These are phyloP conservation scores for Nothobranchius kuhntae DNA, from an alignment of 2,113 vertebrate genomes.

Conservation along the genomic window DNA sequence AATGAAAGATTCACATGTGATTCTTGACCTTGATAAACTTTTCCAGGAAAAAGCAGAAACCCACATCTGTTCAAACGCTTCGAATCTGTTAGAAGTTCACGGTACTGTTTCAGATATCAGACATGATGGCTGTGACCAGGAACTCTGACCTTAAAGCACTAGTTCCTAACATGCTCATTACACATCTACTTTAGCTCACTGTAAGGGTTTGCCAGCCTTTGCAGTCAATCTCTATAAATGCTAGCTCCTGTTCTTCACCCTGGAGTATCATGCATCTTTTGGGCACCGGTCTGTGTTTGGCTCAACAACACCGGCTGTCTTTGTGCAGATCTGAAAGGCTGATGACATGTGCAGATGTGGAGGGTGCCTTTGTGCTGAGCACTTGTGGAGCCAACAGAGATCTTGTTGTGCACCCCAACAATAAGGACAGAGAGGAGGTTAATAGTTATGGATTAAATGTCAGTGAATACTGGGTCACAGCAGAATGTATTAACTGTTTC, in stretches of 20 bases:
- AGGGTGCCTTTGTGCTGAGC: slow-evolving; percentile 63
- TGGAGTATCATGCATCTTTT: slow-evolving; percentile 9
- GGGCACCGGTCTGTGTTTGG: slow-evolving; percentile 18
- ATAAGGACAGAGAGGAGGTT: slow-evolving; percentile 26
- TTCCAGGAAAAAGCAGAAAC: slow-evolving; percentile 14
- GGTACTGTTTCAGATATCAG: slow-evolving; percentile 51
- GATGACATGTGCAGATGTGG: slow-evolving; percentile 80
- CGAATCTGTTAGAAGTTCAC: slow-evolving; percentile 72
- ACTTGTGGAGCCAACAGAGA: slow-evolving; percentile 25
- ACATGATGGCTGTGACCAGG: slow-evolving; percentile 55
- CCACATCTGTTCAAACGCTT: slow-evolving; percentile 67
- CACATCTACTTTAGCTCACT: slow-evolving; percentile 46
- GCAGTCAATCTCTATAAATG: slow-evolving; percentile 4
- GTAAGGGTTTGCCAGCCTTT: not conserved
- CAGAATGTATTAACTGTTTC: not conserved
- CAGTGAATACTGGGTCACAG: not conserved
- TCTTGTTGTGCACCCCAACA: slow-evolving; percentile 44
- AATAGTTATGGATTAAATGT: slow-evolving; percentile 29
- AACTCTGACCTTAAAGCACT: slow-evolving; percentile 61
- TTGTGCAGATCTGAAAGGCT: slow-evolving; percentile 53
- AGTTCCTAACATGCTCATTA: slow-evolving; percentile 64
- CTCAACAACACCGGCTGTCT: slow-evolving; percentile 34
- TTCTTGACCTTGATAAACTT: not conserved
- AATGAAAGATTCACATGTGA: not conserved
- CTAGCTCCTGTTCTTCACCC: not conserved